Percentiles rank a stretch among this genome's conserved stretches.
phyloP scores from a whole-genome alignment of 2,888 invertebrate species.

The Endomychus coccineus region DNA sequence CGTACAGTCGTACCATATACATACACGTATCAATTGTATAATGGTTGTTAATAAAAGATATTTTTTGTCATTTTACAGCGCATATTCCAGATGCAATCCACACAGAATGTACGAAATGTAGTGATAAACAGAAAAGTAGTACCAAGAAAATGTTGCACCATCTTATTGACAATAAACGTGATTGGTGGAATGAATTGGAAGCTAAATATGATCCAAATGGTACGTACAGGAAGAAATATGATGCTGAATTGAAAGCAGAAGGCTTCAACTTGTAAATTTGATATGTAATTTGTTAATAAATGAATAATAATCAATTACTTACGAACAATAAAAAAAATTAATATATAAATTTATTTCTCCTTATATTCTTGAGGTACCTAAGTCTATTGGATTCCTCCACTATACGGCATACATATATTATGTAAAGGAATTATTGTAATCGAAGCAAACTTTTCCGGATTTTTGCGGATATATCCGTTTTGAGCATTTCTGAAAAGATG shows the following conservation, averaged over 20 bases:
- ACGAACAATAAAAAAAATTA: no score
- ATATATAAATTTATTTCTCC: no score
- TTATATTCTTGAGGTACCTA: no score
- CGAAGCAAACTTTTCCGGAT: no score
- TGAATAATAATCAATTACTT: background rate
- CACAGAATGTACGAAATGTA: conserved; percentile 61
- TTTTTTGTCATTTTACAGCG: conserved; percentile 42
- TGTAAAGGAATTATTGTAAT: no score
- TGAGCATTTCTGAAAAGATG: no score
- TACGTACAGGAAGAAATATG: conserved; percentile 45
- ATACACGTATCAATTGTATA: conserved; percentile 8
- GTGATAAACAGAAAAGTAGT: conserved; percentile 54
- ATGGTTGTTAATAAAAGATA: background rate
- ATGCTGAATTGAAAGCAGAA: conserved; percentile 10
- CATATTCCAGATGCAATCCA: conserved; percentile 63
- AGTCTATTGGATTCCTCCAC: no score
- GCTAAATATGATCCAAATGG: conserved; percentile 64
- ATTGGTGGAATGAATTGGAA: conserved; percentile 56
- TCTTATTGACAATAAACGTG: conserved; percentile 57
- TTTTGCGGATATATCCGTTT: no score
- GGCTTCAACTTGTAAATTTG: conserved; percentile 9
- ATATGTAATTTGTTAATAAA: background rate
- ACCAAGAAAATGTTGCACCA: conserved; percentile 57
- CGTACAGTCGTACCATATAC: no score
- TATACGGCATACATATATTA: no score